Evolutionary conservation across 2,113 vertebrate genomes (phyloP).

Genomic region (Stigmatopora nigra): DNA sequence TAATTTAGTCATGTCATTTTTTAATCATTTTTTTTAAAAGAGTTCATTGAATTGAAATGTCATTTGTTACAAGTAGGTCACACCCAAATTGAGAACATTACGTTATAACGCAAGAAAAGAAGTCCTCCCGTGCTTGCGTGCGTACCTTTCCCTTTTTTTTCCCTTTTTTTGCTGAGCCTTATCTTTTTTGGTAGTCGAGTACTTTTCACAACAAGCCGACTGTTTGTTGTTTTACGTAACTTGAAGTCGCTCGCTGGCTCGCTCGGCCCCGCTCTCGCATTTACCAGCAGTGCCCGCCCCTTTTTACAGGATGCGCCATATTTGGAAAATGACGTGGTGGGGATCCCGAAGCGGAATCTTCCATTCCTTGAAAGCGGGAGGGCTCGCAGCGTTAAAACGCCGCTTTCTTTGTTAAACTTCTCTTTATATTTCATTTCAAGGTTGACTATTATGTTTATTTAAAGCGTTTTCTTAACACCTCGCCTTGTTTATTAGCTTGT

Average conservation of each 20-base stretch:
- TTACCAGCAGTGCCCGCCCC: slow-evolving; percentile 69
- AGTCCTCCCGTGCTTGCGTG: neutral
- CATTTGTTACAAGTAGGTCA: neutral
- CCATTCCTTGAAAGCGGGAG: slow-evolving; percentile 37
- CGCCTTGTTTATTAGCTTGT: accelerated
- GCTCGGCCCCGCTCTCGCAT: slow-evolving; percentile 30
- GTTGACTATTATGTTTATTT: accelerated
- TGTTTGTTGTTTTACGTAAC: slow-evolving; percentile 64
- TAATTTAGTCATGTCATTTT: too few species aligned
- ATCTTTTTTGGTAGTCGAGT: slow-evolving; percentile 15
- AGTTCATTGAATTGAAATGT: too few species aligned
- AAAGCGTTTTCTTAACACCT: accelerated
- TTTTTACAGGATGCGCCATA: slow-evolving; percentile 74
- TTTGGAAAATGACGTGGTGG: slow-evolving; percentile 70
- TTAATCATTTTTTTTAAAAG: too few species aligned
- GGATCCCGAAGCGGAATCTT: slow-evolving; percentile 71
- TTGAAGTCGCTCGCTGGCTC: too few species aligned
- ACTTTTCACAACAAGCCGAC: slow-evolving; percentile 43
- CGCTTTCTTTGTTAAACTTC: too few species aligned
- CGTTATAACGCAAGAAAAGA: neutral
- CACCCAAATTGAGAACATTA: neutral
- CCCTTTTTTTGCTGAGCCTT: slow-evolving; percentile 29
- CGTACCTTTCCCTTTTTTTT: slow-evolving; percentile 13
- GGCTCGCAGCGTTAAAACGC: neutral
- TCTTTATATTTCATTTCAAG: neutral